Base-by-base conservation (phyloP, 2,113 vertebrate species). In the Protobothrops flavoviridis region DNA sequence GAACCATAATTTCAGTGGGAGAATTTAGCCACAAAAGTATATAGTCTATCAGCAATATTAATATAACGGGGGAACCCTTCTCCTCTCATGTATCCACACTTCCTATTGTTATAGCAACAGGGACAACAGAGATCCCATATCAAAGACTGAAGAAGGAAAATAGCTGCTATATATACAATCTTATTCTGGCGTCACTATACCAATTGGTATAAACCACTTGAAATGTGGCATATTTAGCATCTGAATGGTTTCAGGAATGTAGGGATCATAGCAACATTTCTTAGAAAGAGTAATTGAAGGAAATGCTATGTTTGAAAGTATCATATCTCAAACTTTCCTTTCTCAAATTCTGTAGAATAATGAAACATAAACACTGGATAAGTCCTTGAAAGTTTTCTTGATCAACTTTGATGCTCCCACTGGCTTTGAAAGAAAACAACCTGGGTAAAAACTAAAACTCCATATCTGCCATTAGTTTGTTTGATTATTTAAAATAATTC, bases 191-290 rank as follows among this genome's bases (percentile, higher is more conserved):
- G 56, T 97, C 95, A 95, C 92, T 94, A 97, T 96, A 95, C 95
- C 94, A 95, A 94, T 95, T 95, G 95, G 96, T 95, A 97, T 96
- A 96, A 96, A 96, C 95, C 95, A 96, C 96, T 95, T 97, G 95
- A 93, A 94, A 93, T 93, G 89, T 93, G 90, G 91, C 95, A 90
- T 94, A 93, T 96, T 90, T 87, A 94, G 85, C 94, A 94, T 92
- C 92, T 89, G 93, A 97, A 95, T 95, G 91, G 95, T 6, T 39
- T 94, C 95, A 89, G 91, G 55, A 3, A 96, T 95, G 95, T 93
- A 96, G 92, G 85, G 86, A 96, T 94, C 96, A 96, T 95, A 97
- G 94, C 94, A 95, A 74, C 95, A 94, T 95, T 95, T 91, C 93
- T 87, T 91, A 93, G 94, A 96, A 96, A 96, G 95, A 94, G 86